These are phyloP conservation scores for Pachydiplax longipennis DNA, from an alignment of 2,888 invertebrate genomes.

Conservation along the genomic window DNA sequence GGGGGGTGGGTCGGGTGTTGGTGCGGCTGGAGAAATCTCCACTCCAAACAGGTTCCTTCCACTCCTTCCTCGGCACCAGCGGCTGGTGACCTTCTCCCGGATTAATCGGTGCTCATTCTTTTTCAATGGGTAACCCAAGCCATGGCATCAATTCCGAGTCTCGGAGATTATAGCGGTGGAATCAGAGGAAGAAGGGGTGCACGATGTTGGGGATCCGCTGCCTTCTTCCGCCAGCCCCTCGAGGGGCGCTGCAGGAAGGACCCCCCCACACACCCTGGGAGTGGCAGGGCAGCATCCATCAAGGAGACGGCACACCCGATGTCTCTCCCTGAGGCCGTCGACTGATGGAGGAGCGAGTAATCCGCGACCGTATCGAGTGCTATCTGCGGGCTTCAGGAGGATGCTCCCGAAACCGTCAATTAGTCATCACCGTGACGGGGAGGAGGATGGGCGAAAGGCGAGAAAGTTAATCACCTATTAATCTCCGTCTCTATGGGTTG, in stretches of 20 bases:
- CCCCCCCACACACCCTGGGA: background rate
- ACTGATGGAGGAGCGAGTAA: background rate
- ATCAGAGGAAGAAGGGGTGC: background rate
- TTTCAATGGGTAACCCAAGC: conserved; percentile 41
- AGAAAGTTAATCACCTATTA: background rate
- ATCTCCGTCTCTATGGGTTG: background rate
- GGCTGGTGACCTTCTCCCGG: conserved; percentile 37
- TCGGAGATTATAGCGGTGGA: conserved; percentile 34
- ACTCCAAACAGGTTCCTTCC: background rate
- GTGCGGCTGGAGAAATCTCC: background rate
- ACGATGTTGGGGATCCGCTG: background rate
- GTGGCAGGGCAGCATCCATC: background rate
- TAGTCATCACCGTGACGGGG: background rate
- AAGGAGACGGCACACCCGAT: background rate
- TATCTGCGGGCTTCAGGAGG: background rate
- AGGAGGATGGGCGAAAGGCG: background rate
- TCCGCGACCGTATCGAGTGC: background rate
- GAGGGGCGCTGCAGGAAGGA: background rate
- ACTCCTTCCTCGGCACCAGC: background rate
- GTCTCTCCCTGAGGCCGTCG: background rate
- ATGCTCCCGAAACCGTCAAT: conserved; percentile 16
- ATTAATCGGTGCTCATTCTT: conserved; percentile 37
- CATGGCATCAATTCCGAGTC: conserved; percentile 35
- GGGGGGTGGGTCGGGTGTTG: background rate
- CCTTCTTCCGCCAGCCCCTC: too few species aligned